Evolutionary conservation across 1,140 invertebrate genomes (phyloP), one percentile per base, ranked within the genome.

Genomic region (Xylocopa sonorina): DNA sequence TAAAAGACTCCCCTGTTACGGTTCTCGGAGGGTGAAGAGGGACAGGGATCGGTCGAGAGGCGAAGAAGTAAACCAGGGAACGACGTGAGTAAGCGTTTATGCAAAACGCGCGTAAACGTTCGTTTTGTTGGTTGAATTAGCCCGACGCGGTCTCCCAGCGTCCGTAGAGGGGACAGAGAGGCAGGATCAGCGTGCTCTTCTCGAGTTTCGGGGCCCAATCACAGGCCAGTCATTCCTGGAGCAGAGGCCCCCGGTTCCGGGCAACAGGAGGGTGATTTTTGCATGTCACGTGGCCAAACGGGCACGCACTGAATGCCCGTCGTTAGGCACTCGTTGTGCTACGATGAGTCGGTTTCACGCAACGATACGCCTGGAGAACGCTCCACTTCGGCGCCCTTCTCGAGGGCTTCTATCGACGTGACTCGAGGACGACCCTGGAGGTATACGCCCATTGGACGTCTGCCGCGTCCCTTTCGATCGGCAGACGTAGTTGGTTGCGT

Each of bases 251-350:
- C 46, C 79, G 53, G 60, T 80, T 76, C 64, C 48, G 63, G 62
- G 51, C 64, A 27, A 55, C 77, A 60, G 57, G 72, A 90, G 90
- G 91, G 90, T 91, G 87, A 91, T 88, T 92, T 92, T 91, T 92
- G 91, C 91, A 91, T 92, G 90, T 92, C 91, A 92, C 91, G 90
- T 91, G 91, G 88, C 87, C 90, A 91, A 92, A 92, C 90, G 90
- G 90, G 90, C 90, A 85, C 86, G 80, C 78, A 87, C 77, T 91
- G 87, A 90, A 91, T 90, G 84, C 88, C 78, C 87, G 83, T 92
- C 90, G 90, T 92, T 91, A 91, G 87, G 78, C 85, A 66, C 84
- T 91, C 88, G 86, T 90, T 90, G 85, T 89, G 83, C 80, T 27
- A 80, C 81, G 84, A 90, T 89, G 89, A 90, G 73, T 87, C 80